A percentile compares a stretch with the other conserved stretches of the same genome.
These are phyloP conservation scores for Luscinia megarhynchos DNA, from an alignment of 2,797 vertebrate genomes.

Conservation along the genomic window DNA sequence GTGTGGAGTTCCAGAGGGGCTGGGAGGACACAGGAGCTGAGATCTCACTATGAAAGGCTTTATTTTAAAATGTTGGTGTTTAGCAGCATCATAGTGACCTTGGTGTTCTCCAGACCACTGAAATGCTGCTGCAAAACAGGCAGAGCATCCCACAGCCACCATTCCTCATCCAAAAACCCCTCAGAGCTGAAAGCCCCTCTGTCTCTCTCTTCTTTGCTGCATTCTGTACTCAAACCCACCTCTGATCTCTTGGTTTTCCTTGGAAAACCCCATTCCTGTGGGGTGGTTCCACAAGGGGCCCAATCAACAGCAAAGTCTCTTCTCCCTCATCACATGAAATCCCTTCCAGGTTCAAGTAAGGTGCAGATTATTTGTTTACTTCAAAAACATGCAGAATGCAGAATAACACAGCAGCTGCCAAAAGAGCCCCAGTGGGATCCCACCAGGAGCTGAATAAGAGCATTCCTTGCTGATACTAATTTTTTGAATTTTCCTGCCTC, in stretches of 20 bases:
- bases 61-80: background rate
- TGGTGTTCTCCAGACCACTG: background rate
- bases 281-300: background rate
- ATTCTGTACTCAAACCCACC: background rate
- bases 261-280: background rate
- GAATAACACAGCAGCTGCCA: background rate
- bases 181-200: background rate
- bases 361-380: background rate
- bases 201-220: background rate
- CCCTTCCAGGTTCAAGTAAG: background rate
- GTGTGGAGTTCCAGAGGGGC: background rate
- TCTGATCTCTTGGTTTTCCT: background rate
- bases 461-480: background rate
- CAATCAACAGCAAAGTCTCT: background rate
- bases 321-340: background rate
- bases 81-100: accelerated
- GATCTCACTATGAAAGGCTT: background rate
- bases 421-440: background rate
- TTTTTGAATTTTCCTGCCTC: background rate
- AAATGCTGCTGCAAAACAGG: background rate
- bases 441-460: background rate
- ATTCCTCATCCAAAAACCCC: background rate
- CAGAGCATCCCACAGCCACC: background rate
- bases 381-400: background rate
- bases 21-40: background rate